Evolutionary conservation across 2,888 invertebrate genomes (phyloP).

Genomic region (Netelia melanura): DNA sequence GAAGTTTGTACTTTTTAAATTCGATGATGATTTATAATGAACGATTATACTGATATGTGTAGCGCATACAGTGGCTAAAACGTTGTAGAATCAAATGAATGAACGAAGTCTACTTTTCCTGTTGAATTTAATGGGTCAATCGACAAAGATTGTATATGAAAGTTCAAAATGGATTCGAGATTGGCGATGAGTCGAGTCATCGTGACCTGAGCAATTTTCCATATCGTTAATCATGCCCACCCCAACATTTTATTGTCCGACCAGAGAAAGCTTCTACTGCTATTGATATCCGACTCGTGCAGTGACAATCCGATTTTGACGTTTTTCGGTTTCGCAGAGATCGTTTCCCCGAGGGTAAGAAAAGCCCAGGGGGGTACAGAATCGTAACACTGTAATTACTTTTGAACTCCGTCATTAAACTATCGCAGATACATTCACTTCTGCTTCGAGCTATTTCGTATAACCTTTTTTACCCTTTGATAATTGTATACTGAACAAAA

Average conservation of each 20-base stretch:
- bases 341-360: not conserved
- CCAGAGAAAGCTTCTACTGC: not conserved
- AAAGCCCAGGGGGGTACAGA: not conserved
- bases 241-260: slow-evolving; percentile 28
- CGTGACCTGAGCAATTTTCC: slow-evolving; percentile 6
- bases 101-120: not conserved
- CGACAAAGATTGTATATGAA: not conserved
- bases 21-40: too few species aligned
- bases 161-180: not conserved
- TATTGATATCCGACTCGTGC: not conserved
- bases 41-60: too few species aligned
- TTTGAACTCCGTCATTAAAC: not conserved
- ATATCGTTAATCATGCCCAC: slow-evolving; percentile 26
- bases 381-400: not conserved
- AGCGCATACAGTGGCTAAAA: too few species aligned
- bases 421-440: not conserved
- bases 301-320: slow-evolving; percentile 4
- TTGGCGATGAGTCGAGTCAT: not conserved
- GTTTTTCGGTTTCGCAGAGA: slow-evolving; percentile 8
- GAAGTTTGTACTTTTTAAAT: too few species aligned
- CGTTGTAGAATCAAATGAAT: too few species aligned
- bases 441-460: not conserved
- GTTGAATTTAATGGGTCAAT: not conserved
- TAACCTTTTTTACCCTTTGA: not conserved
- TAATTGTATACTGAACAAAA: not conserved